phyloP scores from a whole-genome alignment of 2,113 vertebrate species.

The Oostethus manadensis region DNA sequence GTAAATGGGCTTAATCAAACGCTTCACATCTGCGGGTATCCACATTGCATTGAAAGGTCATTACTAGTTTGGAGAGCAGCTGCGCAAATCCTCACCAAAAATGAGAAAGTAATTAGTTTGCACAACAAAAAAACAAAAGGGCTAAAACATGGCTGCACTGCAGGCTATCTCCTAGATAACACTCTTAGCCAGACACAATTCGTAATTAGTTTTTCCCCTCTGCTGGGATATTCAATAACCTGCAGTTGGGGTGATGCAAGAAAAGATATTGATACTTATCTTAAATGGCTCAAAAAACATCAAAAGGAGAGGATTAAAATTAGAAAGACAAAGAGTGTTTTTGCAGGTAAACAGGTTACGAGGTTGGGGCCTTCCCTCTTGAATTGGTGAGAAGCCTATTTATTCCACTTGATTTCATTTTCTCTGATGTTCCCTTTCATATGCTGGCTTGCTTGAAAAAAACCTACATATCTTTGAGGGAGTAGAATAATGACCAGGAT shows the following conservation, averaged over 20 bases:
- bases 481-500: conserved; percentile 31
- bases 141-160: conserved; percentile 66
- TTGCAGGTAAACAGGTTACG: conserved; percentile 51
- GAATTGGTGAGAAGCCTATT: conserved; percentile 40
- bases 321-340: conserved; percentile 42
- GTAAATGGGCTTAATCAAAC: conserved; percentile 63
- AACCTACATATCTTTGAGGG: conserved; percentile 33
- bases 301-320: conserved; percentile 64
- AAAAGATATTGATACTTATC: conserved; percentile 68
- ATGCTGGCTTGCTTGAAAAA: conserved; percentile 28
- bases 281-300: conserved; percentile 55
- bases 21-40: conserved; percentile 64
- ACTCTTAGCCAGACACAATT: conserved; percentile 69
- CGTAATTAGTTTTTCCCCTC: conserved; percentile 71
- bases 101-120: conserved; percentile 69
- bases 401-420: conserved; percentile 38
- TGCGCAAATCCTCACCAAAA: conserved; percentile 56
- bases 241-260: conserved; percentile 67
- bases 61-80: conserved; percentile 65
- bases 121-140: conserved; percentile 68
- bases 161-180: conserved; percentile 67
- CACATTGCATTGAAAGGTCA: conserved; percentile 68
- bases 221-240: conserved; percentile 72
- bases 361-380: conserved; percentile 33
- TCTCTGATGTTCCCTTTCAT: conserved; percentile 27